phyloP scores from a whole-genome alignment of 2,113 vertebrate genomes.

The Girardinichthys multiradiatus region DNA sequence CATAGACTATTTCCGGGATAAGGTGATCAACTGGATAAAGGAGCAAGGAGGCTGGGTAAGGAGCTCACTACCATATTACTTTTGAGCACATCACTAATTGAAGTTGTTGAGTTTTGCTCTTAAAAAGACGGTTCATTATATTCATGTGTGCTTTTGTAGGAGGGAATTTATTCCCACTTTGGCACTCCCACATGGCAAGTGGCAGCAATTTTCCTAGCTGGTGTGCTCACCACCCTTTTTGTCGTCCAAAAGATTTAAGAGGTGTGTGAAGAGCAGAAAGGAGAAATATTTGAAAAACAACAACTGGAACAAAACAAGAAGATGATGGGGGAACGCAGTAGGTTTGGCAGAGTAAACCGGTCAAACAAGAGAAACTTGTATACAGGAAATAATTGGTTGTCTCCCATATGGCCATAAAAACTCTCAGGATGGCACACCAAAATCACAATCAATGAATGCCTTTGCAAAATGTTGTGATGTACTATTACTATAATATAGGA shows the following conservation, averaged over 20 bases:
- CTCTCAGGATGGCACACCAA: too few species aligned
- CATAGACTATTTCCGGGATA: conserved; percentile 85
- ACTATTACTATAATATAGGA: too few species aligned
- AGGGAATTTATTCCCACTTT: conserved; percentile 86
- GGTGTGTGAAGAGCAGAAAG: conserved; percentile 14
- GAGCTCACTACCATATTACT: background rate
- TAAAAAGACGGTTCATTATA: background rate
- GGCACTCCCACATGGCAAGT: conserved; percentile 93
- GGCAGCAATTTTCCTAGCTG: conserved; percentile 85
- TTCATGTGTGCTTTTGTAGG: conserved; percentile 69
- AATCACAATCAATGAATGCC: too few species aligned
- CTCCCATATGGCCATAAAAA: too few species aligned
- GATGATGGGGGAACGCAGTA: background rate
- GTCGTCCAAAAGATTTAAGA: conserved; percentile 86
- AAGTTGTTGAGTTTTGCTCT: background rate
- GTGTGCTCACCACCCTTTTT: conserved; percentile 86
- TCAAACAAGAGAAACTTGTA: conserved; percentile 15
- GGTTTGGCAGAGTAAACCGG: conserved; percentile 8
- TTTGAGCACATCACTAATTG: background rate
- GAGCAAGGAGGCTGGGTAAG: conserved; percentile 95
- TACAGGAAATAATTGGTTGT: conserved; percentile 18
- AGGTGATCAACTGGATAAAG: conserved; percentile 89
- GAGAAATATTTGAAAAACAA: conserved; percentile 6
- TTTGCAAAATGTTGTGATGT: too few species aligned
- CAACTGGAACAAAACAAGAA: conserved; percentile 10